Evolutionary conservation across 2,797 vertebrate species (phyloP).

Genomic region (Anguilla pacifica): DNA sequence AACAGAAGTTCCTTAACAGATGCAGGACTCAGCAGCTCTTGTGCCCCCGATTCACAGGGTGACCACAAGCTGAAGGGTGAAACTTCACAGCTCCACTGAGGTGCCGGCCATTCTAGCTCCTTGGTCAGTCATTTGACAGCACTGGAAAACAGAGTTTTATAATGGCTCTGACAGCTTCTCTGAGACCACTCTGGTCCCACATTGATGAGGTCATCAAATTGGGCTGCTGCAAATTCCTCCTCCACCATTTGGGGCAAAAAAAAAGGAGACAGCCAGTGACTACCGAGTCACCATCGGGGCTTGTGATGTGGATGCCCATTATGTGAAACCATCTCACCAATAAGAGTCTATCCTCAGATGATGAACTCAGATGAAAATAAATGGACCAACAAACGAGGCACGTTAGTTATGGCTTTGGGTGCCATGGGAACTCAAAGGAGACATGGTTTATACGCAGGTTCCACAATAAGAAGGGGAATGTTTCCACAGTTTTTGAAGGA

Average conservation of each 20-base stretch:
- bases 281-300: background rate
- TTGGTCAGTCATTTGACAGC: constrained; percentile 85
- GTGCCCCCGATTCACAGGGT: constrained; percentile 88
- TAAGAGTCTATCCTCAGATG: background rate
- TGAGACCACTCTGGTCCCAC: constrained; percentile 76
- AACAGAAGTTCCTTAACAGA: constrained; percentile 74
- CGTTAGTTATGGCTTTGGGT: constrained; percentile 64
- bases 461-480: too few relatives aligned
- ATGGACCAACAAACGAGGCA: constrained; percentile 71
- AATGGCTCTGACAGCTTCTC: constrained; percentile 84
- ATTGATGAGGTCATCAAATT: constrained; percentile 86
- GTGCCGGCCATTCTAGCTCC: constrained; percentile 77
- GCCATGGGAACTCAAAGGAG: constrained; percentile 56
- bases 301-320: background rate
- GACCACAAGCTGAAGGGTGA: constrained; percentile 68
- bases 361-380: constrained; percentile 69
- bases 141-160: constrained; percentile 67
- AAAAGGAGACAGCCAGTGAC: constrained; percentile 59
- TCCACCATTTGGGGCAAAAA: constrained; percentile 71
- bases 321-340: background rate
- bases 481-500: constrained; percentile 47
- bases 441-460: background rate
- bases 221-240: constrained; percentile 82
- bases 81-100: constrained; percentile 65
- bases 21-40: constrained; percentile 50